phyloP scores from a whole-genome alignment of 2,113 vertebrate species.

The Eudorcas thomsonii region DNA sequence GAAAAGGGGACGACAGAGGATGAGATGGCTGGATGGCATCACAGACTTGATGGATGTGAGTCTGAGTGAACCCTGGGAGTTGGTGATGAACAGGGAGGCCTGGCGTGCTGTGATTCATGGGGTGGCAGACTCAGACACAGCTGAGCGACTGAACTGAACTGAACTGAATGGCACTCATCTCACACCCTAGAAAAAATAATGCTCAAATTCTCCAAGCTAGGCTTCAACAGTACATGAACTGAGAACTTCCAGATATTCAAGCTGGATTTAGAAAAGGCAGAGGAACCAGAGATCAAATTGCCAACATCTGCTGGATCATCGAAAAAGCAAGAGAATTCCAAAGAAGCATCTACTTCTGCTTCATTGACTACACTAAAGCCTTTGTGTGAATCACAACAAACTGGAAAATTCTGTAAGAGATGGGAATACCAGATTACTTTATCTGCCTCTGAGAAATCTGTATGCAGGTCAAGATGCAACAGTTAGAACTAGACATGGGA shows the following conservation, averaged over 20 bases:
- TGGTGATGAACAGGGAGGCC: no score
- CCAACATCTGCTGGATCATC: neutral
- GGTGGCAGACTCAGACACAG: no score
- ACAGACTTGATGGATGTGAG: rapidly evolving
- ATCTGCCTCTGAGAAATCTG: neutral
- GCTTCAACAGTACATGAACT: neutral
- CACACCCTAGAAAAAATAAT: neutral
- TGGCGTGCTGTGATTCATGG: no score
- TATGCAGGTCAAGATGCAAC: neutral
- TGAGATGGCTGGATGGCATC: no score
- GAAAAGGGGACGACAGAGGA: no score
- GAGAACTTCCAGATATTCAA: neutral
- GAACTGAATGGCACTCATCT: neutral
- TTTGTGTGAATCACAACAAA: neutral
- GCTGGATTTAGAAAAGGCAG: neutral
- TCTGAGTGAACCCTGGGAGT: no score
- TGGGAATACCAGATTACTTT: neutral
- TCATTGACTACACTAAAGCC: neutral
- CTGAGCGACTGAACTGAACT: no score
- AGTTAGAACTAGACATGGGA: neutral
- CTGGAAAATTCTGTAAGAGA: neutral
- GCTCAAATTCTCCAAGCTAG: neutral
- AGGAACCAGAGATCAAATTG: neutral
- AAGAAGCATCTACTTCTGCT: neutral
- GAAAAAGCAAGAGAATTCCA: neutral